These are phyloP conservation scores for Plagodis pulveraria DNA, from an alignment of 2,888 invertebrate genomes.

Conservation along the genomic window DNA sequence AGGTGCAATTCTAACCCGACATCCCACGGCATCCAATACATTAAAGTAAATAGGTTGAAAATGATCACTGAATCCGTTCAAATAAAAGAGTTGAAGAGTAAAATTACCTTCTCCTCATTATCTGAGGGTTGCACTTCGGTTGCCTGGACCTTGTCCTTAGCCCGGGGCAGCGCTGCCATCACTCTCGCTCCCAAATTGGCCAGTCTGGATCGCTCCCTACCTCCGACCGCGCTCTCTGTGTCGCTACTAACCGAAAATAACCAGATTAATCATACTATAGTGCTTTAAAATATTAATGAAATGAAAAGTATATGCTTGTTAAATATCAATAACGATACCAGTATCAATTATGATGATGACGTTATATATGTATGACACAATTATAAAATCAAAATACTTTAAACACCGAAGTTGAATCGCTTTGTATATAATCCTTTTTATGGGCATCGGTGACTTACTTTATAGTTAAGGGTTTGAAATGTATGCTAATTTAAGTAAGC, in stretches of 20 bases:
- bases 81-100: no score
- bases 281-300: neutral
- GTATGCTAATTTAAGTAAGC: no score
- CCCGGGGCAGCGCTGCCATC: constrained; percentile 65
- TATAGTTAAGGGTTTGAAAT: no score
- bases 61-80: neutral
- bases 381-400: no score
- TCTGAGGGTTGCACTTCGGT: constrained; percentile 54
- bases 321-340: no score
- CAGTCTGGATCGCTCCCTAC: constrained; percentile 64
- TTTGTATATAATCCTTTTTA: no score
- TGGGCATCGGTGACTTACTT: no score
- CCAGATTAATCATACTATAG: neutral
- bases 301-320: neutral
- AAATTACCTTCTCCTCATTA: constrained; percentile 60
- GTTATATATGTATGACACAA: no score
- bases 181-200: constrained; percentile 68
- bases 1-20: no score
- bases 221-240: constrained; percentile 80
- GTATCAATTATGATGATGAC: no score
- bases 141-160: constrained; percentile 71
- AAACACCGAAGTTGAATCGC: no score
- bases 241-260: constrained; percentile 69
- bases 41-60: neutral
- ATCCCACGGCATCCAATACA: no score